Conservation (phyloP, 2,888 invertebrate genomes). For the Melipona bicolor region DNA sequence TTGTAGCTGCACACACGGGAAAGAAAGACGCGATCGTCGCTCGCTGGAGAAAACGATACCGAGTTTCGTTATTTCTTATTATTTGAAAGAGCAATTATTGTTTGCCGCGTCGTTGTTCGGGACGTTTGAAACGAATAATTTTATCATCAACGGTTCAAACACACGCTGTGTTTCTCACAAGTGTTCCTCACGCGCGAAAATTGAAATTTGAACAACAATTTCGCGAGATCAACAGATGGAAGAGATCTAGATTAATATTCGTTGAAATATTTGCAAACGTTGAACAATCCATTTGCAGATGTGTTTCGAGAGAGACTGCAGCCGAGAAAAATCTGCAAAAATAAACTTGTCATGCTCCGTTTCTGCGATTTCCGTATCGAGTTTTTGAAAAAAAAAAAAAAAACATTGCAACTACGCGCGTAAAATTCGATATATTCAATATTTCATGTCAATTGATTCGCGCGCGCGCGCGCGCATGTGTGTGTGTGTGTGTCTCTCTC, state of each 20-base stretch:
- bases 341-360: not conserved
- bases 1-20: too few species aligned
- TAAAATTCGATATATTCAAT: constrained; percentile 3
- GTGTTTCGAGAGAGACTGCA: not conserved
- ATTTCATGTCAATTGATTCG: not conserved
- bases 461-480: too few species aligned
- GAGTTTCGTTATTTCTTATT: not conserved
- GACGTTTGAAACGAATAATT: not conserved
- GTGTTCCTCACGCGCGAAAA: not conserved
- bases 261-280: not conserved
- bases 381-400: not conserved
- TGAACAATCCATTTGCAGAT: not conserved
- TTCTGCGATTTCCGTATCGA: not conserved
- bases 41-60: not conserved
- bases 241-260: not conserved
- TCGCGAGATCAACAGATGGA: too few species aligned
- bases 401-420: not conserved
- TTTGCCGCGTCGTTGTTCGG: too few species aligned
- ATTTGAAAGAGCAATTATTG: not conserved
- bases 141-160: not conserved
- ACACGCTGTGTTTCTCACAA: not conserved
- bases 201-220: not conserved
- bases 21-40: too few species aligned
- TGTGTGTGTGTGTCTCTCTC: too few species aligned
- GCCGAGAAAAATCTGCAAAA: not conserved